Percentiles rank a stretch among this genome's conserved stretches.
phyloP scores from a whole-genome alignment of 2,113 vertebrate genomes.

The Ondatra zibethicus region DNA sequence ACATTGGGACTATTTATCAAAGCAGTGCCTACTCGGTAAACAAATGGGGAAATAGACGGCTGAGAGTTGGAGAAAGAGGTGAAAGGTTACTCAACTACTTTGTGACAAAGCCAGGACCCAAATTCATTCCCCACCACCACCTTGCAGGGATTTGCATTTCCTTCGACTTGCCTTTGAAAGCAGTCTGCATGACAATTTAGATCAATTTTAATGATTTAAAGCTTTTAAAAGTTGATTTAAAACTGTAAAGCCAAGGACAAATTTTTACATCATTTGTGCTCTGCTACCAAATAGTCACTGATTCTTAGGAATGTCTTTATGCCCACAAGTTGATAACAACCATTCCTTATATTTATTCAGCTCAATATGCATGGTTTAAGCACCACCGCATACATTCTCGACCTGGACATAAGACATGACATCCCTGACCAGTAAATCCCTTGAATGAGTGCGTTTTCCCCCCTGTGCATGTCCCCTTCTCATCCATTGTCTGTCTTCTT shows the following conservation, averaged over 20 bases:
- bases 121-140: neutral
- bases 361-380: slow-evolving; percentile 24
- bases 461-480: slow-evolving; percentile 70
- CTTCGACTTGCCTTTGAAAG: slow-evolving; percentile 60
- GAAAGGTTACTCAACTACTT: neutral
- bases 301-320: slow-evolving; percentile 35
- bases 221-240: slow-evolving; percentile 22
- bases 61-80: neutral
- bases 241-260: neutral
- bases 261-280: neutral
- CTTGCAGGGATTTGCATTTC: no score
- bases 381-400: slow-evolving; percentile 12
- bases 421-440: slow-evolving; percentile 73
- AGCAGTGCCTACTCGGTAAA: neutral
- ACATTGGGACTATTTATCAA: neutral
- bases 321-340: neutral
- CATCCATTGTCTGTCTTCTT: slow-evolving; percentile 77
- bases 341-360: slow-evolving; percentile 41
- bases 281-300: neutral
- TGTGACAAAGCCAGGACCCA: slow-evolving; percentile 13
- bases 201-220: slow-evolving; percentile 71
- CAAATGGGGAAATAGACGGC: neutral
- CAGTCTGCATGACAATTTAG: slow-evolving; percentile 49
- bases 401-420: slow-evolving; percentile 58
- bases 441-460: slow-evolving; percentile 72